A percentile compares a stretch with the other conserved stretches of the same genome.
Evolutionary conservation across 2,113 vertebrate species (phyloP).

Genomic region (Crotalus horridus): DNA sequence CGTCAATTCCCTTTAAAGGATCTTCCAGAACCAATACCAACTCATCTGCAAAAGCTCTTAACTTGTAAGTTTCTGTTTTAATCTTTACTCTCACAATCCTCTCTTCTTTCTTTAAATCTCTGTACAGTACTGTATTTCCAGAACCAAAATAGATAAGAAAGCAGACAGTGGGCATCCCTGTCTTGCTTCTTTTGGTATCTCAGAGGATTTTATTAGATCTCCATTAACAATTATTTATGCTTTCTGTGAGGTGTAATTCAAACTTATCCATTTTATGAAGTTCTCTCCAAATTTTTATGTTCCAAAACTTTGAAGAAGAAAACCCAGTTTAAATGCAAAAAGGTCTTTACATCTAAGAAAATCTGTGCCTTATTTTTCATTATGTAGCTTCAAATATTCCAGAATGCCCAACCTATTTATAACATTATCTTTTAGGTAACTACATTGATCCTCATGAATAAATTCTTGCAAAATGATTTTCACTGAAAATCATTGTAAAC

Average conservation of each 20-base stretch:
- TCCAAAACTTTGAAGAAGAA: background rate
- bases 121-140: background rate
- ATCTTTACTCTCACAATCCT: background rate
- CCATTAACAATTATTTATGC: background rate
- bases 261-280: background rate
- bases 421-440: background rate
- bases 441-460: background rate
- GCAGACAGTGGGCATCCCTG: background rate
- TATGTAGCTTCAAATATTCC: background rate
- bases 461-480: background rate
- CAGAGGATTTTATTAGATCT: background rate
- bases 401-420: background rate
- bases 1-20: background rate
- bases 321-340: background rate
- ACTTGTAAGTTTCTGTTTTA: background rate
- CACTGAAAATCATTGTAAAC: background rate
- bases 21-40: background rate
- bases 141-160: background rate
- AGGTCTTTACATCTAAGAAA: background rate
- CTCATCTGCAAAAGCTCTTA: background rate
- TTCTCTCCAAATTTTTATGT: background rate
- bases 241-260: background rate
- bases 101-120: background rate
- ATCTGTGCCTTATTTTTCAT: background rate
- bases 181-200: background rate